These are phyloP conservation scores for Drosophila borborema DNA, from an alignment of 2,888 invertebrate species.

Conservation along the genomic window DNA sequence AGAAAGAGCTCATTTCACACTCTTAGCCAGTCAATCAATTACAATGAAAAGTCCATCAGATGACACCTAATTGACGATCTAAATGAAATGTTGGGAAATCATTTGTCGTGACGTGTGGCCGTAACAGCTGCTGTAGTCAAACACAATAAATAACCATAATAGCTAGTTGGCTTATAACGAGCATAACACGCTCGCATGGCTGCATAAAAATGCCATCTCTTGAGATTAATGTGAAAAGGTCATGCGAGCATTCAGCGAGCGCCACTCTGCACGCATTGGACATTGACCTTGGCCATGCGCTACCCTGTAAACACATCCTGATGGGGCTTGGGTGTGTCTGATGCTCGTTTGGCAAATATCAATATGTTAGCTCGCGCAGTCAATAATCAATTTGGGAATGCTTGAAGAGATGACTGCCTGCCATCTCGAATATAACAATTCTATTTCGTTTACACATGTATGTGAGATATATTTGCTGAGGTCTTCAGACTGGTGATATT, in stretches of 20 bases:
- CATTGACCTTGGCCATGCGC: slow-evolving; percentile 63
- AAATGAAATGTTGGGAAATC: slow-evolving; percentile 59
- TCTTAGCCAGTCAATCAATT: slow-evolving; percentile 21
- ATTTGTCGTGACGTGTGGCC: slow-evolving; percentile 29
- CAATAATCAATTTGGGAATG: neutral
- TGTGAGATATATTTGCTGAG: slow-evolving; percentile 43
- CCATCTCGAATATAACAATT: neutral
- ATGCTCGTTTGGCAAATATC: neutral
- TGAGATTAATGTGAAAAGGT: slow-evolving; percentile 76
- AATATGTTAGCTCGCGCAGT: neutral
- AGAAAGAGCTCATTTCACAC: neutral
- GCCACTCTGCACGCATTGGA: slow-evolving; percentile 47
- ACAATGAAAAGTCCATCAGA: slow-evolving; percentile 31
- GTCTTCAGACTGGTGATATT: slow-evolving; percentile 63
- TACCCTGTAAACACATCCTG: slow-evolving; percentile 24
- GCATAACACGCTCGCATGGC: slow-evolving; percentile 54
- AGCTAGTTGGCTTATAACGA: slow-evolving; percentile 62
- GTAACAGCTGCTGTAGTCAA: slow-evolving; percentile 54
- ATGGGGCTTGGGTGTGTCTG: neutral
- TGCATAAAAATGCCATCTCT: slow-evolving; percentile 75
- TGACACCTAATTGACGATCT: slow-evolving; percentile 63
- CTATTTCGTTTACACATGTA: neutral
- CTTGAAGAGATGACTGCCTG: neutral
- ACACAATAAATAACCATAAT: slow-evolving; percentile 74
- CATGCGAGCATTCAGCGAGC: slow-evolving; percentile 57